phyloP scores from a whole-genome alignment of 2,888 invertebrate species.

The Phytoseiulus persimilis region DNA sequence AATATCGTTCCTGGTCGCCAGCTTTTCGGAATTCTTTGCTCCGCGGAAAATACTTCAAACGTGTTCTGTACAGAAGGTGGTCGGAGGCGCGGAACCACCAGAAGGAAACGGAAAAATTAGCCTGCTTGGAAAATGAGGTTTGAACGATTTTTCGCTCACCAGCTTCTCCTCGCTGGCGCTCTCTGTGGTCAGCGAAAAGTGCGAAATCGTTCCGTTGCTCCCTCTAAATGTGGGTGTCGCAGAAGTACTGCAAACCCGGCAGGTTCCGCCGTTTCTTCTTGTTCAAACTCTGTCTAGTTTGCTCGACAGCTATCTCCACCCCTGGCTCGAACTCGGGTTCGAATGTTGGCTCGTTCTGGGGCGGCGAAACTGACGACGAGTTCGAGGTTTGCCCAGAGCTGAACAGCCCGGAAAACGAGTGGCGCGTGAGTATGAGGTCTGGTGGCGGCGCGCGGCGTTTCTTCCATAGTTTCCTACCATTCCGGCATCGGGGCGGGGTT shows the following conservation, averaged over 20 bases:
- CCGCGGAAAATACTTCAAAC: no score
- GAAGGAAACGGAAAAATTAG: no score
- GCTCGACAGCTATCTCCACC: not conserved
- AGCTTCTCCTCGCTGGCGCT: no score
- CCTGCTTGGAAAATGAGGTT: no score
- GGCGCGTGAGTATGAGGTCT: slow-evolving; percentile 11
- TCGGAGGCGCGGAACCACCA: no score
- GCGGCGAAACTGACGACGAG: slow-evolving; percentile 19
- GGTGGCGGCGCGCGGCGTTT: not conserved
- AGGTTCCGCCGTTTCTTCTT: not conserved
- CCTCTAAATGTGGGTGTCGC: slow-evolving; percentile 25
- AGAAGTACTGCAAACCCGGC: slow-evolving; percentile 13
- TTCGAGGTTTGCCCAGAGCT: slow-evolving; percentile 10
- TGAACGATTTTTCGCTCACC: no score
- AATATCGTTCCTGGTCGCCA: no score
- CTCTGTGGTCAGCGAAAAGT: no score
- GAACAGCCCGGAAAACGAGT: not conserved
- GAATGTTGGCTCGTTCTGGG: not conserved
- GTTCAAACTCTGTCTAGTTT: not conserved
- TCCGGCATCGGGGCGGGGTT: not conserved
- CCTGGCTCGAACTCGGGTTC: not conserved
- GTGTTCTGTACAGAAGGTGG: no score
- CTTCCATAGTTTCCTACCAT: not conserved
- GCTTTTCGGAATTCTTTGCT: no score
- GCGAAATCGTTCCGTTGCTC: not conserved